Evolutionary conservation across 2,113 vertebrate species (phyloP).

Genomic region (Cheirogaleus medius): DNA sequence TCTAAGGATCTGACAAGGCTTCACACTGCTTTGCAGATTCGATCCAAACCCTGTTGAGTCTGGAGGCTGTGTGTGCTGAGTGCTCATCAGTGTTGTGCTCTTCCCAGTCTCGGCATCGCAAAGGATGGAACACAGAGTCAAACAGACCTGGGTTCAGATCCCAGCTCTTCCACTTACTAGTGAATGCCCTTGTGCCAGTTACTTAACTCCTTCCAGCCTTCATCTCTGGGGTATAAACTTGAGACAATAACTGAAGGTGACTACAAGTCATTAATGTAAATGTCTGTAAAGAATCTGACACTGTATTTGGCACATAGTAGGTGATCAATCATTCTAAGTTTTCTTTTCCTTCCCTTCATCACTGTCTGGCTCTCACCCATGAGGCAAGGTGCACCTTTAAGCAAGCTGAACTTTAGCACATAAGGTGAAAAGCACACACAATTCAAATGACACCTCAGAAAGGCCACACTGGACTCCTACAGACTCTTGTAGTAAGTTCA

Average conservation of each 20-base stretch:
- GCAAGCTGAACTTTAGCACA: background rate
- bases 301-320: background rate
- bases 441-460: fast-evolving
- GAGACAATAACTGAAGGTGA: background rate
- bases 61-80: fast-evolving
- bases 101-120: too few relatives aligned
- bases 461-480: background rate
- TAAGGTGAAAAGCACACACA: background rate
- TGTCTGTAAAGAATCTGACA: background rate
- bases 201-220: background rate
- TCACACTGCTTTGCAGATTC: background rate
- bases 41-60: too few relatives aligned
- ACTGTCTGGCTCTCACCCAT: fast-evolving
- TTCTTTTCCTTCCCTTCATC: background rate
- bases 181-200: background rate
- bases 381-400: background rate
- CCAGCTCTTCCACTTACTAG: background rate
- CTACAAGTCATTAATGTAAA: background rate
- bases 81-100: fast-evolving
- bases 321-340: too few relatives aligned
- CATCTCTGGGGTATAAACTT: background rate
- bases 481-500: background rate
- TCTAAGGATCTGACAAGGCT: fast-evolving
- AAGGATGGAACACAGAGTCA: background rate
- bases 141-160: background rate